A percentile compares a stretch with the other conserved stretches of the same genome.
Evolutionary conservation across 2,113 vertebrate genomes (phyloP).

Genomic region (Pomatostomus ruficeps): DNA sequence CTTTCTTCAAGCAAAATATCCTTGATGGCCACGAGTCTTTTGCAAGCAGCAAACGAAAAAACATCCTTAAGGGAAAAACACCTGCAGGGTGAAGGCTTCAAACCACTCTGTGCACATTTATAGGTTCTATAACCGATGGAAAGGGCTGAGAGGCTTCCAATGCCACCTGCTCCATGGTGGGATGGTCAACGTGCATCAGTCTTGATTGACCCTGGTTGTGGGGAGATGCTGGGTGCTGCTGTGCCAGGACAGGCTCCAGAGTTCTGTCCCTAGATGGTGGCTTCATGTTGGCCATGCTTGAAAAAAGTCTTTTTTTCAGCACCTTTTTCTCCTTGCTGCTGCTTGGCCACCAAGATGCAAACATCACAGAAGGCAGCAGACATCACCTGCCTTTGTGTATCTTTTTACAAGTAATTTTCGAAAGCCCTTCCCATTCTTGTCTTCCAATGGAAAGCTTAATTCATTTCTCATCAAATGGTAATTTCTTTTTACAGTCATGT

Average conservation of each 20-base stretch:
- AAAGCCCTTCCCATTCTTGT: not conserved
- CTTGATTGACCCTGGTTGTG: rapidly evolving
- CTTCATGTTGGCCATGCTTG: not conserved
- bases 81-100: not conserved
- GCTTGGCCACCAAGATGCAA: not conserved
- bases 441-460: not conserved
- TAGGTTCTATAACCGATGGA: not conserved
- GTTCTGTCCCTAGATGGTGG: not conserved
- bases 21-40: rapidly evolving
- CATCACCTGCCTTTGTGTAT: not conserved
- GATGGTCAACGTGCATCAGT: rapidly evolving
- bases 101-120: not conserved
- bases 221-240: not conserved
- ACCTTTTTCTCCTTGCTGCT: not conserved
- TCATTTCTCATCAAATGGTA: not conserved
- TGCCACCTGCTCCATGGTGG: rapidly evolving
- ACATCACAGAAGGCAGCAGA: not conserved
- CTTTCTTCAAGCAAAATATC: not conserved
- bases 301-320: not conserved
- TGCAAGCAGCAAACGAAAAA: not conserved
- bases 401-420: not conserved
- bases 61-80: not conserved
- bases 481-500: not conserved
- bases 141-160: not conserved
- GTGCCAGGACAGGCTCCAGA: not conserved